Evolutionary conservation across 2,888 invertebrate species (phyloP).

Genomic region (Dryococelus australis): DNA sequence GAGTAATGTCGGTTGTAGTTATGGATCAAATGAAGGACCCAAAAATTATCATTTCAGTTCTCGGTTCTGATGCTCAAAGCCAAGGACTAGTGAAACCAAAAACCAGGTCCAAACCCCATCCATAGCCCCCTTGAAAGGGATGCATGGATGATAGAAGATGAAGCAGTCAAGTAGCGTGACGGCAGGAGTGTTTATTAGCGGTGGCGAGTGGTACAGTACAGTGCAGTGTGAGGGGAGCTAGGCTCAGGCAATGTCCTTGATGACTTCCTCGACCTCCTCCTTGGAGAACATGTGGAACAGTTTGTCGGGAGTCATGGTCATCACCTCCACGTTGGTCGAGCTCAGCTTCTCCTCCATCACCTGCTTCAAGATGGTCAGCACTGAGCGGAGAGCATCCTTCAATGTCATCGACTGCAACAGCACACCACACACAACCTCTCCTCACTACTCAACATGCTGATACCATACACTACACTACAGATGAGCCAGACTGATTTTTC

Average conservation of each 20-base stretch:
- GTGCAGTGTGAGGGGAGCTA: not conserved
- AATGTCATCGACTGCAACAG: conserved; percentile 84
- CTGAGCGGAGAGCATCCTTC: conserved; percentile 89
- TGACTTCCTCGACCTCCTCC: conserved; percentile 90
- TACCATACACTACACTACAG: no score
- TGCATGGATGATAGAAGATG: no score
- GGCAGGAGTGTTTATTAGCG: not conserved
- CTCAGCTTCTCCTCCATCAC: conserved; percentile 99
- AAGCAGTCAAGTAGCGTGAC: not conserved
- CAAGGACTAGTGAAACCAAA: no score
- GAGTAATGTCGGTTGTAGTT: no score
- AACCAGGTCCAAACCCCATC: no score
- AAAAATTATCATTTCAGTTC: no score
- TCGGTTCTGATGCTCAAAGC: no score
- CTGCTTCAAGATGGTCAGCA: conserved; percentile 94
- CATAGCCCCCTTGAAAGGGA: no score
- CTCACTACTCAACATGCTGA: no score
- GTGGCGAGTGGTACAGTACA: not conserved
- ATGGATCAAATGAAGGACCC: no score
- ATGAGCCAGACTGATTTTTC: no score
- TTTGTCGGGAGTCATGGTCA: conserved; percentile 85
- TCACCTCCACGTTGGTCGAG: conserved; percentile 96
- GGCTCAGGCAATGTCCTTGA: conserved; percentile 74
- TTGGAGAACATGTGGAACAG: conserved; percentile 90
- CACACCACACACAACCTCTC: not conserved